Conservation (phyloP, 2,113 vertebrate genomes). For the Australoheros scitulus region DNA sequence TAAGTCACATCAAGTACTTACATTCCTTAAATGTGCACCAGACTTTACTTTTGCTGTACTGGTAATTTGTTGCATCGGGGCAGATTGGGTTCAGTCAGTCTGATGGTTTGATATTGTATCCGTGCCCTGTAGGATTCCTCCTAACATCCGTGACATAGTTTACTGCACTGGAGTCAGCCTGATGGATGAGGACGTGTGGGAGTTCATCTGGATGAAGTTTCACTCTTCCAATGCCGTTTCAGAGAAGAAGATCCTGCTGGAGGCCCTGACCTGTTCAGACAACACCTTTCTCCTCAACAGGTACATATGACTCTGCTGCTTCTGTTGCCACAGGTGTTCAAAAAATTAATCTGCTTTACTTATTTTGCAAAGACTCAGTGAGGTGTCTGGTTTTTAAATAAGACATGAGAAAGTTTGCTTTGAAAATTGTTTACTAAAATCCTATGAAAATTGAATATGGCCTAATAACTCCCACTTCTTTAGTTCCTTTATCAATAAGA, state of each 20-base stretch:
- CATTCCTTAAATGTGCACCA: neutral
- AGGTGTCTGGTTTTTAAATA: neutral
- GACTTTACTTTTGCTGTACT: neutral
- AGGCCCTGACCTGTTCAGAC: slow-evolving; percentile 96
- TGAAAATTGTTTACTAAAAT: neutral
- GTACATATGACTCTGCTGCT: slow-evolving; percentile 39
- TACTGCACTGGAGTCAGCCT: slow-evolving; percentile 97
- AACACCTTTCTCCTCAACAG: slow-evolving; percentile 93
- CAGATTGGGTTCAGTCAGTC: neutral
- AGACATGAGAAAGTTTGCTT: neutral
- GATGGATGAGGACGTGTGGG: slow-evolving; percentile 99
- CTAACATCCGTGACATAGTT: slow-evolving; percentile 95
- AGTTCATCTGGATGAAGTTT: slow-evolving; percentile 99
- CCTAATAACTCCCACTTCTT: too few relatives aligned
- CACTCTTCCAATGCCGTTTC: slow-evolving; percentile 92
- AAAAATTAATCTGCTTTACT: neutral
- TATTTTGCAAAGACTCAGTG: neutral
- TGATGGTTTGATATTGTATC: neutral
- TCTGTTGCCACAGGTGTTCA: neutral
- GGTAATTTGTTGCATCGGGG: neutral
- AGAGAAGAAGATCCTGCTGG: slow-evolving; percentile 95
- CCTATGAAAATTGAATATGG: too few relatives aligned
- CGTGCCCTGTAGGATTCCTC: slow-evolving; percentile 85
- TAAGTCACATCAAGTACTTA: neutral
- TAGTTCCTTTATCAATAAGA: too few relatives aligned